Percentiles rank a stretch among this genome's conserved stretches.
Conservation (phyloP, 2,797 vertebrate species). For the Triplophysa yarkandensis region DNA sequence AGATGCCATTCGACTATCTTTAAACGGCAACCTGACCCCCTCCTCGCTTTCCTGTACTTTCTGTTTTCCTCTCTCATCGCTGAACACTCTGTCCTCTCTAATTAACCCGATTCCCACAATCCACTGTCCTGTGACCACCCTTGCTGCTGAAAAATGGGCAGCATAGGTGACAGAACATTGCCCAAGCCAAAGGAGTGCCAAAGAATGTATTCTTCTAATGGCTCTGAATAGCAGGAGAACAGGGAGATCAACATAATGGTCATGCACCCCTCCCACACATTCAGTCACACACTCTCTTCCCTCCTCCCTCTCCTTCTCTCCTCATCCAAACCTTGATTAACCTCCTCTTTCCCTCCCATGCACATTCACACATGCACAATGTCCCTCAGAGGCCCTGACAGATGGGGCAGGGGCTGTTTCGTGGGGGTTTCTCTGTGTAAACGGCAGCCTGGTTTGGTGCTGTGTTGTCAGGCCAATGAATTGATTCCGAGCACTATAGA, state of each 20-base stretch:
- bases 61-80: constrained; percentile 73
- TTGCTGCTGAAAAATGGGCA: constrained; percentile 81
- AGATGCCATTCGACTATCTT: constrained; percentile 59
- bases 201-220: constrained; percentile 81
- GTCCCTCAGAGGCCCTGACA: constrained; percentile 83
- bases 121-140: constrained; percentile 78
- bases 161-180: constrained; percentile 80
- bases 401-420: constrained; percentile 81
- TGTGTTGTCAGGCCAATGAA: constrained; percentile 82
- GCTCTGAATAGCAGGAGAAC: constrained; percentile 79
- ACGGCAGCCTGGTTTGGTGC: constrained; percentile 81
- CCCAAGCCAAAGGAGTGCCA: constrained; percentile 68
- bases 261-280: constrained; percentile 76
- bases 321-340: constrained; percentile 82
- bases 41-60: constrained; percentile 42
- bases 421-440: constrained; percentile 71
- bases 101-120: constrained; percentile 86
- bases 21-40: constrained; percentile 62
- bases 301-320: constrained; percentile 71
- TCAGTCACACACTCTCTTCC: constrained; percentile 67
- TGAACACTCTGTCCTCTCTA: constrained; percentile 73
- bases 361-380: constrained; percentile 80
- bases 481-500: constrained; percentile 78
- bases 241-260: constrained; percentile 85
- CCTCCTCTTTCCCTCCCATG: constrained; percentile 77